These are phyloP conservation scores for Cyrtodaria siliqua DNA, from an alignment of 2,888 invertebrate species.

Conservation along the genomic window DNA sequence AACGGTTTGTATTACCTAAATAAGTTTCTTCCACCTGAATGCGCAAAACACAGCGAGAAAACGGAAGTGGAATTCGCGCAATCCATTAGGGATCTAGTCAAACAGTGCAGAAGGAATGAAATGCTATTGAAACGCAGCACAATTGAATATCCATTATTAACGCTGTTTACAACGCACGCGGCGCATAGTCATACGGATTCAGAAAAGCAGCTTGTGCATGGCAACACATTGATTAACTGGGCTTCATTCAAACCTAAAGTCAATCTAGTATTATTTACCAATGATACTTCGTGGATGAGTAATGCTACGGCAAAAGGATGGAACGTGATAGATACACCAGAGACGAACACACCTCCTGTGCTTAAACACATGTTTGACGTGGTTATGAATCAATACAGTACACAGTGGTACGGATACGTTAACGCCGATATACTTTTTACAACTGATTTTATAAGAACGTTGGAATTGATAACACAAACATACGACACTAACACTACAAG, in stretches of 20 bases:
- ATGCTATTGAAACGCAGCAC: not conserved
- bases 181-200: slow-evolving; percentile 45
- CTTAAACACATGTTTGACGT: slow-evolving; percentile 58
- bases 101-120: slow-evolving; percentile 16
- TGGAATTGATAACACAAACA: slow-evolving; percentile 36
- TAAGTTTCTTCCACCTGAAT: slow-evolving; percentile 24
- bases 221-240: slow-evolving; percentile 69
- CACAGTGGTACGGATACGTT: slow-evolving; percentile 61
- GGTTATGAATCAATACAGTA: slow-evolving; percentile 53
- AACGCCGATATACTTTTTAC: slow-evolving; percentile 66
- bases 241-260: slow-evolving; percentile 55
- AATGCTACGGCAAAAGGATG: slow-evolving; percentile 52
- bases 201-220: slow-evolving; percentile 62
- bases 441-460: slow-evolving; percentile 45
- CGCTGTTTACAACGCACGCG: slow-evolving; percentile 58
- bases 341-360: slow-evolving; percentile 46
- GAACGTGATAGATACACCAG: slow-evolving; percentile 45
- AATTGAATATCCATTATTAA: slow-evolving; percentile 31
- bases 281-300: slow-evolving; percentile 39
- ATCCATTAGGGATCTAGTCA: slow-evolving; percentile 24
- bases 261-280: slow-evolving; percentile 66
- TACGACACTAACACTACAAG: slow-evolving; percentile 26
- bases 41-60: slow-evolving; percentile 9
- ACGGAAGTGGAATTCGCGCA: slow-evolving; percentile 13
- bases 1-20: slow-evolving; percentile 22